These are phyloP conservation scores for Lasioglossum leucozonium DNA, from an alignment of 2,888 invertebrate genomes.

Conservation along the genomic window DNA sequence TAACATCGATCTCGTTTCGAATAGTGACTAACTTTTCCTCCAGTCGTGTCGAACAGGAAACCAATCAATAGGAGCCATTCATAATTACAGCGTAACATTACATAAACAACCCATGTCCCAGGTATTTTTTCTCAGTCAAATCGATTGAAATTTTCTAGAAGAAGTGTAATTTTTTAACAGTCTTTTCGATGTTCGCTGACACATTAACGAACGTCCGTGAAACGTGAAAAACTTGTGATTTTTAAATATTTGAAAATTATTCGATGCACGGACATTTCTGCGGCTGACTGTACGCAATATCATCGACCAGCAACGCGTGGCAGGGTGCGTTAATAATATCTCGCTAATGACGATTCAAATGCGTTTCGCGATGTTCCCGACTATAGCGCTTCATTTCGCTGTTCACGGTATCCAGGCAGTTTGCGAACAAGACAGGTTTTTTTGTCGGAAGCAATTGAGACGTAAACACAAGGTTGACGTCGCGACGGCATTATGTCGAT, in stretches of 20 bases:
- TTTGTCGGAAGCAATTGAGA: slow-evolving; percentile 21
- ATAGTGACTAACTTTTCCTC: not conserved
- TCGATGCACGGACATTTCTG: not conserved
- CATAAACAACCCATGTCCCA: not conserved
- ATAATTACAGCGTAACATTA: not conserved
- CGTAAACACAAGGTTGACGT: slow-evolving; percentile 19
- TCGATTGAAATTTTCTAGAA: not conserved
- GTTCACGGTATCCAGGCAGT: slow-evolving; percentile 3
- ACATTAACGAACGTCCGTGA: not conserved
- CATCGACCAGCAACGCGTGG: not conserved
- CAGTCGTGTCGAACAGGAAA: not conserved
- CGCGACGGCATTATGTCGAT: slow-evolving; percentile 35
- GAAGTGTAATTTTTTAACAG: not conserved
- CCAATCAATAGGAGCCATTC: not conserved
- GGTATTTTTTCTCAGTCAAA: not conserved
- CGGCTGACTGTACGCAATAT: not conserved
- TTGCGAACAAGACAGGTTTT: slow-evolving; percentile 2
- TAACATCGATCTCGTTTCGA: not conserved
- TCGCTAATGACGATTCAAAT: not conserved
- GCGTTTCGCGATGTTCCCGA: not conserved
- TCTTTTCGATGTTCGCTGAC: not conserved
- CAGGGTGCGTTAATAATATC: not conserved
- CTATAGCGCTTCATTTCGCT: not conserved
- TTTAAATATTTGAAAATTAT: not conserved
- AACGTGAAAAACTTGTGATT: not conserved